Evolutionary conservation across 2,113 vertebrate species (phyloP), one percentile per base, ranked within the genome.

Genomic region (Thalassoma bifasciatum): DNA sequence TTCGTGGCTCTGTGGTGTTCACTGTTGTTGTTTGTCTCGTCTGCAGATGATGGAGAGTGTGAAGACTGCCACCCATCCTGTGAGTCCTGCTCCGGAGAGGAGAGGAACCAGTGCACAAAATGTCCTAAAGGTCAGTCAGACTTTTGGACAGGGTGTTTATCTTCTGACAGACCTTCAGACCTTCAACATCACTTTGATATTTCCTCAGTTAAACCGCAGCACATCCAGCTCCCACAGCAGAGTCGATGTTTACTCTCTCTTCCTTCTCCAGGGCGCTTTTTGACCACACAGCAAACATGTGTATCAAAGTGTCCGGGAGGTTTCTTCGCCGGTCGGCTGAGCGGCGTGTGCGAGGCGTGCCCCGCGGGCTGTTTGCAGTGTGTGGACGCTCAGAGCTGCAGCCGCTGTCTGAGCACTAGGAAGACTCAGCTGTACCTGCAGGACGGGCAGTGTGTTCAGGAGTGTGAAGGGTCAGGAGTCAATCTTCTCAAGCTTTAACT

Each of bases 281-380:
- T 99, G 82, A 86, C 77, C 74, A 12, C 65, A 2, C 88, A 86
- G 30, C 86, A 90, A 60, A 85, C 82, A 17, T 98, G 97, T 66
- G 91, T 95, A 68, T 52, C 84, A 0, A 75, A 75, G 61, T 98
- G 97, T 77, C 95, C 95, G 0, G 66, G 34, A 69, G 95, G 94
- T 72, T 94, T 66, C 5, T 96, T 95, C 85, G 91, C 91, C 38
- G 89, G 91, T 1, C 19, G 2, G 54, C 83, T 46, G 70, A 95
- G 70, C 6, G 86, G 92, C 2, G 93, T 79, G 49, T 99, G 98
- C 0, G 95, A 96, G 84, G 85, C 63, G 12, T 98, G 98, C 14
- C 44, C 87, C 0, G 88, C 90, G 0, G 91, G 85, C 69, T 99
- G 98, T 56, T 89, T 89, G 38, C 73, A 91, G 49, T 99, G 97